phyloP scores from a whole-genome alignment of 2,888 invertebrate genomes.

The Hyposoter dolosus region DNA sequence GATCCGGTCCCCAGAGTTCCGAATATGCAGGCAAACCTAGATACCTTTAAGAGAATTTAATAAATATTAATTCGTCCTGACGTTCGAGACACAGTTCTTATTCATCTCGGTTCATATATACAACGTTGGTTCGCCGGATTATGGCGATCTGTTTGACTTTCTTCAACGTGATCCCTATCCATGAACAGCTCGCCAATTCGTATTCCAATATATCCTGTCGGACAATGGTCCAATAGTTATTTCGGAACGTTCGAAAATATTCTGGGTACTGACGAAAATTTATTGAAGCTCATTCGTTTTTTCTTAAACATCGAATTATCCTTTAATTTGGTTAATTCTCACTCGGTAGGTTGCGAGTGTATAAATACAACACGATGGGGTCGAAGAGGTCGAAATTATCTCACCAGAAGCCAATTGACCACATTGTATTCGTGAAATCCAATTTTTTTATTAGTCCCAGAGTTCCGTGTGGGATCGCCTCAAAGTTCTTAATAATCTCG shows the following conservation, averaged over 20 bases:
- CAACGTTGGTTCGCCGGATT: background rate
- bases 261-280: background rate
- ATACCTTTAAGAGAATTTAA: too few species aligned
- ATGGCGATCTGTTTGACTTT: background rate
- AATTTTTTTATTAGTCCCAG: too few species aligned
- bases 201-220: background rate
- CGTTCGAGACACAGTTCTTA: background rate
- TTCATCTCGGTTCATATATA: background rate
- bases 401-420: background rate
- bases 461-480: too few species aligned
- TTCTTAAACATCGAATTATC: background rate
- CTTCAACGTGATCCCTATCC: background rate
- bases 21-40: too few species aligned
- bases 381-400: background rate
- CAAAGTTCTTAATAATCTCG: too few species aligned
- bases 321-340: background rate
- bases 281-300: background rate
- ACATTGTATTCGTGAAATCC: background rate
- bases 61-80: background rate
- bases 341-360: background rate
- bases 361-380: background rate
- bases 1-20: too few species aligned
- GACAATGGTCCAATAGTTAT: background rate
- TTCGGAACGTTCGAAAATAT: too few species aligned
- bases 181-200: background rate